Percentiles rank a stretch among this genome's conserved stretches.
These are phyloP conservation scores for Spatulosminthurus flaviceps DNA, from an alignment of 2,888 invertebrate species.

Conservation along the genomic window DNA sequence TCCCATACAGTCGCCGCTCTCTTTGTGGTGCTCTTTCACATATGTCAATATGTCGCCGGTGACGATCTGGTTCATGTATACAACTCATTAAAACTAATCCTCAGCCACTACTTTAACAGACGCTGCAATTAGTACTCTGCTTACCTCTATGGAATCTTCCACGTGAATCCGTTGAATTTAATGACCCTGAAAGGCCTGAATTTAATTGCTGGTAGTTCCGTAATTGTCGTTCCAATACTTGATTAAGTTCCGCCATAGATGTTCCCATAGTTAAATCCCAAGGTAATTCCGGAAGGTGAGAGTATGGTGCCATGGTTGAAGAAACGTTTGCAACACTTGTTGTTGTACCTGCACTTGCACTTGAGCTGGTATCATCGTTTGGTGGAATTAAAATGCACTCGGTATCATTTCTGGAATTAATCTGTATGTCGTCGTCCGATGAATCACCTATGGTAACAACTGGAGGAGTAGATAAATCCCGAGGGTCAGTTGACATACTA, in stretches of 20 bases:
- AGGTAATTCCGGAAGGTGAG: constrained; percentile 35
- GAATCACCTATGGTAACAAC: constrained; percentile 49
- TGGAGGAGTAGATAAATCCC: constrained; percentile 30
- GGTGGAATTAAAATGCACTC: constrained; percentile 33
- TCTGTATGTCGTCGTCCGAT: constrained; percentile 35
- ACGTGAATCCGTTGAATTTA: neutral
- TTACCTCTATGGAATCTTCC: constrained; percentile 4
- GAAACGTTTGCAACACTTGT: constrained; percentile 35
- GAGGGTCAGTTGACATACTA: neutral
- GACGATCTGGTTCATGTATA: neutral
- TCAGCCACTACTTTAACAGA: too few relatives aligned
- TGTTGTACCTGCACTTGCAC: constrained; percentile 19
- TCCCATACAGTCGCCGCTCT: neutral
- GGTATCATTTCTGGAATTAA: neutral
- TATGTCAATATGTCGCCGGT: neutral
- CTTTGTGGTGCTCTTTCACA: neutral
- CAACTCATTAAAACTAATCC: neutral
- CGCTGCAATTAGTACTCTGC: too few relatives aligned
- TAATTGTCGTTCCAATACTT: neutral
- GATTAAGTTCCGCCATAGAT: neutral
- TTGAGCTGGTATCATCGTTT: constrained; percentile 14
- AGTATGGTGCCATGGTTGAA: constrained; percentile 26
- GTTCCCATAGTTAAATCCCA: constrained; percentile 44
- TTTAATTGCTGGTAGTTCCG: neutral
- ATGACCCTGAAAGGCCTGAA: neutral